Evolutionary conservation across 2,888 invertebrate species (phyloP).

Genomic region (Ferdinandea cuprea): DNA sequence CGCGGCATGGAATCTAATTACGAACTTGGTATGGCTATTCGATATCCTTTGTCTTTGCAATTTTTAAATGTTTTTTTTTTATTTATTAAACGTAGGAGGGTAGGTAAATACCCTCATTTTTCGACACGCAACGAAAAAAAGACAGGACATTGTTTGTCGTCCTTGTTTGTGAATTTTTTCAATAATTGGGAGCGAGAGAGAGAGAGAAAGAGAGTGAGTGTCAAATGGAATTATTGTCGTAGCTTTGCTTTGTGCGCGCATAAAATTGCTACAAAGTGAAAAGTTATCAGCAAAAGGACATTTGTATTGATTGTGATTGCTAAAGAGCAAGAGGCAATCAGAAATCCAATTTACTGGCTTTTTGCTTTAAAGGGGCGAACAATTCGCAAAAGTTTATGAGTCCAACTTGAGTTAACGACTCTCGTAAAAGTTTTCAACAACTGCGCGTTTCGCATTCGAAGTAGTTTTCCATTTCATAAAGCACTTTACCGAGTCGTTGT

Average conservation of each 20-base stretch:
- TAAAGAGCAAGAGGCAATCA: not conserved
- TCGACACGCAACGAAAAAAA: not conserved
- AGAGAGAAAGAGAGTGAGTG: too few relatives aligned
- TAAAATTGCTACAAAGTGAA: too few relatives aligned
- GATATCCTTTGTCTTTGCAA: not conserved
- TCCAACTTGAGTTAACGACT: conserved; percentile 47
- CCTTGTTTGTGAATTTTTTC: not conserved
- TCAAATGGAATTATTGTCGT: too few relatives aligned
- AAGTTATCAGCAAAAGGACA: not conserved
- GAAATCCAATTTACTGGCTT: not conserved
- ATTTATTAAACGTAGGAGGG: too few relatives aligned
- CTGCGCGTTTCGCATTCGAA: conserved; percentile 26
- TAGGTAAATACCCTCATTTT: too few relatives aligned
- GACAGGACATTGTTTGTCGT: too few relatives aligned
- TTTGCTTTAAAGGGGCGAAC: not conserved
- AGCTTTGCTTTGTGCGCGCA: too few relatives aligned
- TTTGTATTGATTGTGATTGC: not conserved
- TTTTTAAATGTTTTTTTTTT: not conserved
- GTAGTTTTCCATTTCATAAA: conserved; percentile 48
- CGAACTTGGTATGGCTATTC: conserved; percentile 29
- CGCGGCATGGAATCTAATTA: conserved; percentile 19
- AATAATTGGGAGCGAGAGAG: not conserved
- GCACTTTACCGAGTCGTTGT: conserved; percentile 14
- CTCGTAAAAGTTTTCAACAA: conserved; percentile 49
- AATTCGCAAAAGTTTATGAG: conserved; percentile 23